Evolutionary conservation across 2,888 invertebrate species (phyloP), one percentile per base, ranked within the genome.

Genomic region (Campopleginae sp.): DNA sequence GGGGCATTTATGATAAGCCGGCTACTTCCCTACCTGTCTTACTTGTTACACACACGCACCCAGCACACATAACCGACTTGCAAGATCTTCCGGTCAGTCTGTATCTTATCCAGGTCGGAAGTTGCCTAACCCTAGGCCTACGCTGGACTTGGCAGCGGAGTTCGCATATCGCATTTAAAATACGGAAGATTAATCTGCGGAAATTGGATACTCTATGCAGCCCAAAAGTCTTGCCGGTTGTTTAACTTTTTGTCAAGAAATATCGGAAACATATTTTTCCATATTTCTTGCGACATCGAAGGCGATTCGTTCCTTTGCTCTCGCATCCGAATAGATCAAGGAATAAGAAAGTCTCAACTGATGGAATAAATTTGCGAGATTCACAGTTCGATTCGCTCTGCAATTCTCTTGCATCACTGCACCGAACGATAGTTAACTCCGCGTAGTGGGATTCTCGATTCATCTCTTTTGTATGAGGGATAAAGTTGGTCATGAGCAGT

Each of bases 1-100:
- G 85, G 86, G 72, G 85, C 85, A 84, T 87, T 87, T 86, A 86
- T 85, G 86, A 85, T 87, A 87, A 84, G 74, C 86, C 79, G 42
- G 33, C 61, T 33, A 48, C 66, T 42, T 63, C 65, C 75, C 44
- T 42, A 44, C 33, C 61, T 61, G 48, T 27, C 77, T 8, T 19
- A 44, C 58, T n/a, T 17, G 14, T 27, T 23, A 66, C 38, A 10
- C 10, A n/a, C 48, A 38, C 51, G 31, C 76, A n/a, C 23, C 51
- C 58, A 61, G 38, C 84, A 38, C 63, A 38, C 76, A n/a, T 38
- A 68, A 48, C 48, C 23, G 19, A 46, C 46, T 70, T 63, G 79
- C 46, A 85, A 85, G 71, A 77, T 83, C 71, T 77, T 86, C 54
- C 80, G 66, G 33, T 48, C 58, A 79, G 63, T 72, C 66, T 82